A percentile compares a stretch with the other conserved stretches of the same genome.
Conservation (phyloP, 1,140 invertebrate genomes). For the Dendrolimus kikuchii region DNA sequence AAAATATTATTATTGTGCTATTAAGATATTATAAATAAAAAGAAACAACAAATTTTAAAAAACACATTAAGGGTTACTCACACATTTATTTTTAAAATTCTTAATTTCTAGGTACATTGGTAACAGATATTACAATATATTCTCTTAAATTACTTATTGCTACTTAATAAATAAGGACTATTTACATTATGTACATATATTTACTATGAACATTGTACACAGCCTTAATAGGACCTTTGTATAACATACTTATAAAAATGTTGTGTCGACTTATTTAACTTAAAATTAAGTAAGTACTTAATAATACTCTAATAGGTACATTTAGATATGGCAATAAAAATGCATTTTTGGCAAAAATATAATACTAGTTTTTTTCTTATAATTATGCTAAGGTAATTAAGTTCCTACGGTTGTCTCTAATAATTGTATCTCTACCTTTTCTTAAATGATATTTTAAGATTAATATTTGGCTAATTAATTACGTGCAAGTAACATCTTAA, state of each 20-base stretch:
- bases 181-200: slow-evolving; percentile 18
- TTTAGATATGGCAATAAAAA: no score
- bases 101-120: no score
- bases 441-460: no score
- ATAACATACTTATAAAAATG: slow-evolving; percentile 30
- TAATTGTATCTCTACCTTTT: no score
- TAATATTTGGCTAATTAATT: no score
- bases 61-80: no score
- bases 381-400: no score
- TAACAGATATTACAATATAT: no score
- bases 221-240: slow-evolving; percentile 50
- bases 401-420: no score
- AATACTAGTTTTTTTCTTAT: not conserved
- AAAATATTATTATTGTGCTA: slow-evolving; percentile 2
- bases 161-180: slow-evolving; percentile 5
- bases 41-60: no score
- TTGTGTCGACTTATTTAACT: slow-evolving; percentile 47
- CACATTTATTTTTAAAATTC: no score
- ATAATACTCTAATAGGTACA: not conserved
- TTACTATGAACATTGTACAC: slow-evolving; percentile 47
- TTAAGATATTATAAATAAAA: not conserved
- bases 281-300: slow-evolving; percentile 30
- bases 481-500: no score
- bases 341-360: not conserved
- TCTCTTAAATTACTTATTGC: not conserved